Percentiles rank a stretch among this genome's conserved stretches.
phyloP scores from a whole-genome alignment of 2,888 invertebrate species.

The Lydus trimaculatus region DNA sequence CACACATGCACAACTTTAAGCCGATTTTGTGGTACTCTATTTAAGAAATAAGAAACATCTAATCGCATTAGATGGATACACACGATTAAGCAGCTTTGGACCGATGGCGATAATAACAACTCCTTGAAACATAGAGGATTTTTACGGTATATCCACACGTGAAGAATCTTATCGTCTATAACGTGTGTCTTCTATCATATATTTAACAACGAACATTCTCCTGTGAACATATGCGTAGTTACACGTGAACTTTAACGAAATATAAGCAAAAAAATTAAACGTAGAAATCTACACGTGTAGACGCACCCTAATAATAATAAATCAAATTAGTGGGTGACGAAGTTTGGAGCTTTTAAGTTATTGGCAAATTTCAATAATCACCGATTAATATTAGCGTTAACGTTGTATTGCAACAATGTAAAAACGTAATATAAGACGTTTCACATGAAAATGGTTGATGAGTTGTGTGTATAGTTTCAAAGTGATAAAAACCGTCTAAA shows the following conservation, averaged over 20 bases:
- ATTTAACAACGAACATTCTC: no score
- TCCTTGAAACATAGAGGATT: background rate
- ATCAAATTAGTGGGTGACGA: no score
- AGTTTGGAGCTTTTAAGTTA: no score
- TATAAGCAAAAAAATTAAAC: background rate
- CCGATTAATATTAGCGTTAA: no score
- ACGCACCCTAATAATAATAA: no score
- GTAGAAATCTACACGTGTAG: background rate
- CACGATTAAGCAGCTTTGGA: slow-evolving; percentile 15
- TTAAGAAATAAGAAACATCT: slow-evolving; percentile 6
- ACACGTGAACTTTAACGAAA: no score
- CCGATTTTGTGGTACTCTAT: slow-evolving; percentile 9
- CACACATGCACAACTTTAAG: slow-evolving; percentile 19
- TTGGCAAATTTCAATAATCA: no score
- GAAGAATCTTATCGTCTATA: no score
- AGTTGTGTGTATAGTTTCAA: background rate
- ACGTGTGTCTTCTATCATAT: no score
- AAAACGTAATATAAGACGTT: background rate
- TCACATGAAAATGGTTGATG: background rate
- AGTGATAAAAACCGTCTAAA: background rate
- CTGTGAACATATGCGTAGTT: no score
- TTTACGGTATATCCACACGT: background rate
- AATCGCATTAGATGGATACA: slow-evolving; percentile 16
- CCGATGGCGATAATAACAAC: background rate
- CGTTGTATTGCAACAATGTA: background rate